A percentile compares a stretch with the other conserved stretches of the same genome.
phyloP scores from a whole-genome alignment of 1,140 invertebrate species.

The Dryas iulia region DNA sequence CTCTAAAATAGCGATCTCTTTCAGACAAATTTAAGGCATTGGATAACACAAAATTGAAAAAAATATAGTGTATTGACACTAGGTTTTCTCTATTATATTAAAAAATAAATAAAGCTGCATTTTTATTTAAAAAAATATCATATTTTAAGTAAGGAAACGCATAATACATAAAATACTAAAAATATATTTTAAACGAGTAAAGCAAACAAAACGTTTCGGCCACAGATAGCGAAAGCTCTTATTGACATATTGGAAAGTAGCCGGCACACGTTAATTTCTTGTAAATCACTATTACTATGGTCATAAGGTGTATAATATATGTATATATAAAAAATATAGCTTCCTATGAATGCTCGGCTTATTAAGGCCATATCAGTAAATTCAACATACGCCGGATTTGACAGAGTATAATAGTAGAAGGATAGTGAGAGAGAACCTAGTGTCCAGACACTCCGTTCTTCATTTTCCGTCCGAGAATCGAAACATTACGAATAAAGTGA shows the following conservation, averaged over 20 bases:
- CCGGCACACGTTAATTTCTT: slow-evolving; percentile 10
- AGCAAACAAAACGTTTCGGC: slow-evolving; percentile 63
- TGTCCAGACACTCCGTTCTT: no score
- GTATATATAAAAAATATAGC: not conserved
- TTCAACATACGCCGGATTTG: not conserved
- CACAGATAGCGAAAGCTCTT: slow-evolving; percentile 74
- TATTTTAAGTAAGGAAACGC: not conserved
- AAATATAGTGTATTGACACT: no score
- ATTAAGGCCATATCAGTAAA: slow-evolving; percentile 18
- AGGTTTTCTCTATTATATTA: no score
- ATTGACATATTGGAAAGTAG: slow-evolving; percentile 75
- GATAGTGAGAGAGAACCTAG: no score
- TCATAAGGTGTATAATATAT: slow-evolving; percentile 29
- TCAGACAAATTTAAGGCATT: no score
- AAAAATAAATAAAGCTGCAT: no score
- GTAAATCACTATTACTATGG: not conserved
- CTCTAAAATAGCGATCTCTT: no score
- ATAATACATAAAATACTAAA: not conserved
- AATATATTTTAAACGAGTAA: slow-evolving; percentile 57
- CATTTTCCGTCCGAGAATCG: no score
- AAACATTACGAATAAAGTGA: no score
- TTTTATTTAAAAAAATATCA: no score
- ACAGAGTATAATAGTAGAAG: not conserved
- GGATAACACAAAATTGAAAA: no score
- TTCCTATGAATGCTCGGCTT: not conserved